Base-by-base conservation (phyloP, 2,888 invertebrate species). In the Nemoura dubitans region DNA sequence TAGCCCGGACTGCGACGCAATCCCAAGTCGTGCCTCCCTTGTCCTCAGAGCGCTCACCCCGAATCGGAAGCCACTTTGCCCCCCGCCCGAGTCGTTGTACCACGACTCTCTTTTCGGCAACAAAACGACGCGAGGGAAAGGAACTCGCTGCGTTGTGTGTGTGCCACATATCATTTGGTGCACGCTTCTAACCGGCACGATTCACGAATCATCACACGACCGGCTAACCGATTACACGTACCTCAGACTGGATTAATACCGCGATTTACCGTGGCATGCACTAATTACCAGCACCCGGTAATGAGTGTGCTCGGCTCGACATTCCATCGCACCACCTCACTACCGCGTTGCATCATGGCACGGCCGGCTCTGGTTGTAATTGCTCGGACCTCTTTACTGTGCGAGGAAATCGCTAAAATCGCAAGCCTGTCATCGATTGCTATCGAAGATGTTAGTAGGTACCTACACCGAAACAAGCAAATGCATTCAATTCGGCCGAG, bases 141-240 rank as follows among this genome's bases (percentile, higher is more conserved):
- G 59, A 7, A 59, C 59, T 14, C 21, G 59, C n/a, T 36, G 36
- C 36, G 10, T n/a, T 36, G 36, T 21, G 59, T 16, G 59, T 59
- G 59, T 59, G 59, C 59, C 59, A 59, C 59, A 59, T 59, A 59
- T 59, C 59, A 59, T 59, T 59, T 59, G 59, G 59, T 59, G 59
- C 59, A 59, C 59, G 59, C 59, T 10, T 59, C n/a, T n/a, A n/a
- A n/a, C n/a, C n/a, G n/a, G n/a, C n/a, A n/a, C n/a, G n/a, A 21
- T 3, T 14, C 59, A 59, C 59, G 59, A 59, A 59, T 59, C 59
- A 59, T 59, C 59, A 59, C 21, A 36, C 59, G 59, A 10, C 59
- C 21, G 59, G 59, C 59, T 21, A 59, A 10, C 16, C 59, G 59
- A 59, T 59, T 10, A 10, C 16, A 59, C 6, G 6, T 59, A 21